phyloP scores from a whole-genome alignment of 1,140 invertebrate genomes.

The Heliconius hermathena region DNA sequence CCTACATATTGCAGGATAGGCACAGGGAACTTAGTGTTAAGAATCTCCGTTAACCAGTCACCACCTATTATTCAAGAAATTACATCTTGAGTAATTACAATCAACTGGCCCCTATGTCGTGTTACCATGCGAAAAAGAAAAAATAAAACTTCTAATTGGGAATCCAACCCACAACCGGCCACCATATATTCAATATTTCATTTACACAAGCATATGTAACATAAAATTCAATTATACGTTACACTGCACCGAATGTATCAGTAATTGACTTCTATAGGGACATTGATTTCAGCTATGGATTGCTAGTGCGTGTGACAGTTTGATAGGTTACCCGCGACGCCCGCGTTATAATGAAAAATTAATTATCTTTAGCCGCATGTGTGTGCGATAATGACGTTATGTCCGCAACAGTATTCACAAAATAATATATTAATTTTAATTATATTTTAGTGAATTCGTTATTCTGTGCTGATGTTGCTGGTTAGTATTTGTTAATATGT shows the following conservation, averaged over 20 bases:
- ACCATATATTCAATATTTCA: too few relatives aligned
- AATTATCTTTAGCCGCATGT: neutral
- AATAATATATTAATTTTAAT: conserved; percentile 7
- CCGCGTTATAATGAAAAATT: neutral
- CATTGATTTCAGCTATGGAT: neutral
- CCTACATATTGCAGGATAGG: too few relatives aligned
- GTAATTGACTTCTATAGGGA: neutral
- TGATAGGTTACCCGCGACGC: neutral
- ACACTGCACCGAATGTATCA: neutral
- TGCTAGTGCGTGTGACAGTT: neutral
- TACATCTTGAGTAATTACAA: too few relatives aligned
- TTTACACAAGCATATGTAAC: neutral
- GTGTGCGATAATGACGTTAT: neutral
- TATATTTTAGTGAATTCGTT: neutral
- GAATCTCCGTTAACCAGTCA: too few relatives aligned
- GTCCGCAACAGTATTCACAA: neutral
- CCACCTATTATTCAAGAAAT: too few relatives aligned
- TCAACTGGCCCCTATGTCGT: too few relatives aligned
- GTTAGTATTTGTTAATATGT: neutral
- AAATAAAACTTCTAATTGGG: too few relatives aligned
- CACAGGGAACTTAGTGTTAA: too few relatives aligned
- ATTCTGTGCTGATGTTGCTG: too few relatives aligned
- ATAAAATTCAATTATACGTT: neutral
- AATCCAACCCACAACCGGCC: too few relatives aligned
- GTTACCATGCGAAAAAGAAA: too few relatives aligned